A percentile compares a stretch with the other conserved stretches of the same genome.
Conservation (phyloP, 23 tunicate species). For the Trididemnum clinides region DNA sequence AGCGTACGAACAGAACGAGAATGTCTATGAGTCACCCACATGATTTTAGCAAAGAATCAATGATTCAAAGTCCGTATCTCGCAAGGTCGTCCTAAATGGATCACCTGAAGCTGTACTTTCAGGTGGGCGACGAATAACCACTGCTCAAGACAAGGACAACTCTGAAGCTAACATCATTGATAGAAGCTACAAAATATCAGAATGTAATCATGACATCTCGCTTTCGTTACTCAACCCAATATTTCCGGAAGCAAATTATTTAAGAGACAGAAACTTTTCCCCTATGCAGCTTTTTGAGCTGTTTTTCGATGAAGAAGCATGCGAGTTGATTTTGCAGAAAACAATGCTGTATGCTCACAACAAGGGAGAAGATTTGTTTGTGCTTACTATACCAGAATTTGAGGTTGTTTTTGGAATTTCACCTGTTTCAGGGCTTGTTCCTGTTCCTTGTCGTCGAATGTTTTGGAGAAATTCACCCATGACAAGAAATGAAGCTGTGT, state of each 20-base stretch:
- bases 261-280: neutral
- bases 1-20: too few relatives aligned
- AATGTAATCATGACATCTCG: neutral
- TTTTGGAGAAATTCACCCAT: constrained; percentile 13
- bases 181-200: neutral
- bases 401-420: constrained; percentile 11
- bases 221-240: neutral
- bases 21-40: too few relatives aligned
- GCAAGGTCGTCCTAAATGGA: too few relatives aligned
- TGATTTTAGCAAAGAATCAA: too few relatives aligned
- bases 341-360: neutral
- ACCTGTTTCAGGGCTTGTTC: constrained; percentile 26
- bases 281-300: neutral
- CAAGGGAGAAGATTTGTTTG: neutral
- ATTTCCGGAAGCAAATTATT: constrained; percentile 25
- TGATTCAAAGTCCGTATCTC: too few relatives aligned
- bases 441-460: constrained; percentile 15
- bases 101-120: neutral
- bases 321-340: neutral
- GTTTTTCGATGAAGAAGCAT: constrained; percentile 13
- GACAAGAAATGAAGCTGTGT: constrained; percentile 10
- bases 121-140: neutral
- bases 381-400: neutral
- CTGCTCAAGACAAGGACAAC: neutral
- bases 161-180: neutral